Evolutionary conservation across 2,113 vertebrate species (phyloP).

Genomic region (Redunca redunca): DNA sequence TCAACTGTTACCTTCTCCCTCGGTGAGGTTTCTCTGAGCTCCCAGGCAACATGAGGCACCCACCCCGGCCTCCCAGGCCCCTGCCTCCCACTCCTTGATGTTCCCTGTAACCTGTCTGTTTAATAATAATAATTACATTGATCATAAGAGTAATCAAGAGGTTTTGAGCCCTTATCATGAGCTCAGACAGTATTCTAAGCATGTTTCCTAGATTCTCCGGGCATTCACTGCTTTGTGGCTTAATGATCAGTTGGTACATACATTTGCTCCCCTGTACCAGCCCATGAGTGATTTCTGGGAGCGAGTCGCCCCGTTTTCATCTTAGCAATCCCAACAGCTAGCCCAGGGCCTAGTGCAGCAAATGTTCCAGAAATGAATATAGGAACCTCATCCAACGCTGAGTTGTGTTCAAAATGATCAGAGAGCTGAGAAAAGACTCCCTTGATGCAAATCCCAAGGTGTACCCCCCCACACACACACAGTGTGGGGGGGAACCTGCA

Average conservation of each 20-base stretch:
- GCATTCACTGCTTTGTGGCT: not conserved
- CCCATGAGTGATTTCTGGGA: not conserved
- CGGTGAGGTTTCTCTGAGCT: not conserved
- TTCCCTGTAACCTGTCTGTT: conserved; percentile 13
- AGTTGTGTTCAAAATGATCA: not conserved
- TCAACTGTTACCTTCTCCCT: not conserved
- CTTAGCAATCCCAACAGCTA: not conserved
- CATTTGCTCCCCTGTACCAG: not conserved
- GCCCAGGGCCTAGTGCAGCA: not conserved
- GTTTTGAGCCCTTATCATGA: conserved; percentile 23
- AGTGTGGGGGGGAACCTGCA: not conserved
- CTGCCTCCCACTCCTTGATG: not conserved
- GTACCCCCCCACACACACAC: not conserved
- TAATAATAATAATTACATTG: conserved; percentile 56
- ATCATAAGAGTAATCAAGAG: conserved; percentile 46
- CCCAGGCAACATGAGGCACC: not conserved
- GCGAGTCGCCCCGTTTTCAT: not conserved
- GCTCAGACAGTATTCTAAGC: conserved; percentile 47
- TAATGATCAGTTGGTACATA: not conserved
- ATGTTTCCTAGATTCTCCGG: not conserved
- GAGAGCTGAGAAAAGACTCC: not conserved
- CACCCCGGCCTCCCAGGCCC: rapidly evolving
- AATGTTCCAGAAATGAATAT: not conserved
- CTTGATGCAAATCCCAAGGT: not conserved
- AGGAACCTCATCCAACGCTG: not conserved